These are phyloP conservation scores for Coilia nasus DNA, from an alignment of 2,797 vertebrate species.

Conservation along the genomic window DNA sequence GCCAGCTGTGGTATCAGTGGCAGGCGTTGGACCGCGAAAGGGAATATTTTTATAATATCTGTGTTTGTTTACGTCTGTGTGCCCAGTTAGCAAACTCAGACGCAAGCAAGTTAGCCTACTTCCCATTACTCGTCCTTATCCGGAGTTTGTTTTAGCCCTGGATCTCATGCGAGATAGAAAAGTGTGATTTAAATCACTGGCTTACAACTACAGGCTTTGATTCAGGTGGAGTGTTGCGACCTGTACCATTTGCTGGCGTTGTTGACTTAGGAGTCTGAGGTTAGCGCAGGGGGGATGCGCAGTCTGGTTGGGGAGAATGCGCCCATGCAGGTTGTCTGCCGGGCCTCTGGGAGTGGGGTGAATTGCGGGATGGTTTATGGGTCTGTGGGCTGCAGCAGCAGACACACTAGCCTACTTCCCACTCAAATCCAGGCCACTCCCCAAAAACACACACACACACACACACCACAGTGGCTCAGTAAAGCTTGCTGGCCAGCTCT, in stretches of 20 bases:
- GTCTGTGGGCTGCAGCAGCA: conserved; percentile 43
- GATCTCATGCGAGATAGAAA: background rate
- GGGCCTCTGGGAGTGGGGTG: conserved; percentile 59
- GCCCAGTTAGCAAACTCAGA: background rate
- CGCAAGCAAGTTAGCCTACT: conserved; percentile 24
- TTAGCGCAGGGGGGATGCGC: conserved; percentile 70
- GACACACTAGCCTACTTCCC: conserved; percentile 38
- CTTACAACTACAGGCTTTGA: background rate
- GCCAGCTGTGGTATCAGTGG: conserved; percentile 14
- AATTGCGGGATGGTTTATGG: conserved; percentile 59
- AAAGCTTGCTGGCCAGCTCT: background rate
- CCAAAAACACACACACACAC: conserved; percentile 15
- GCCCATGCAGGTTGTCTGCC: conserved; percentile 61
- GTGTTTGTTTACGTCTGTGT: conserved; percentile 7
- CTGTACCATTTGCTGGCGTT: conserved; percentile 60
- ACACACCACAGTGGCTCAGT: conserved; percentile 5
- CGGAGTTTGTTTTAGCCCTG: background rate
- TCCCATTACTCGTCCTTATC: background rate
- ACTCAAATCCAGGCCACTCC: conserved; percentile 18
- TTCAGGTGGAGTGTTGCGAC: conserved; percentile 58
- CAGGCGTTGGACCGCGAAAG: background rate
- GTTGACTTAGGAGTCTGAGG: conserved; percentile 77
- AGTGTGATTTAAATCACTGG: background rate
- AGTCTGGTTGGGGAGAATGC: conserved; percentile 65
- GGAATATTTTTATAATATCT: conserved; percentile 25